Percentiles rank a stretch among this genome's conserved stretches.
These are phyloP conservation scores for Pyralis farinalis DNA, from an alignment of 2,888 invertebrate species.

Conservation along the genomic window DNA sequence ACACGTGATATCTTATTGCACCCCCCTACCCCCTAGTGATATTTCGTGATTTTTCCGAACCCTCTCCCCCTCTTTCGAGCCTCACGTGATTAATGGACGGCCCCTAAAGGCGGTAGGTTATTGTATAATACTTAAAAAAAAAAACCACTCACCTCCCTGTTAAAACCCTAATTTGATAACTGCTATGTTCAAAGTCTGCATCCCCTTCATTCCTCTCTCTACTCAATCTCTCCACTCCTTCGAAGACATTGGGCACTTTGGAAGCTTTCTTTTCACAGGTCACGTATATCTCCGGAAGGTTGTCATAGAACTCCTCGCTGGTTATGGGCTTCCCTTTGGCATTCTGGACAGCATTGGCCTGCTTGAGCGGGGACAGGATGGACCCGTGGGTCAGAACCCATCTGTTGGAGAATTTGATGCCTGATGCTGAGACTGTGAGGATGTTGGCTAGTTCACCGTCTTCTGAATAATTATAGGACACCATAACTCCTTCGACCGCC, in stretches of 20 bases:
- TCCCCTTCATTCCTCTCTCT: conserved; percentile 46
- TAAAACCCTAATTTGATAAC: conserved; percentile 62
- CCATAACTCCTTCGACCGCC: conserved; percentile 72
- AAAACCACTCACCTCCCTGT: conserved; percentile 66
- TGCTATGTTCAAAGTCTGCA: conserved; percentile 55
- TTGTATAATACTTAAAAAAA: too few relatives aligned
- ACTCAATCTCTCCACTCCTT: conserved; percentile 55
- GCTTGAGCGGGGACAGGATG: conserved; percentile 65
- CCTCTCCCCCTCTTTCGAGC: too few relatives aligned
- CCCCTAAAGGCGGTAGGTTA: too few relatives aligned
- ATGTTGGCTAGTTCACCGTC: conserved; percentile 67
- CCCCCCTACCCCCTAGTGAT: too few relatives aligned
- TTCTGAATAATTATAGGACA: conserved; percentile 67
- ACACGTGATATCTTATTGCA: too few relatives aligned
- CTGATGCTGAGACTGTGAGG: conserved; percentile 72
- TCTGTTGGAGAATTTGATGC: conserved; percentile 71
- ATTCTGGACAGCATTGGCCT: conserved; percentile 56
- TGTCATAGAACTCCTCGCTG: conserved; percentile 64
- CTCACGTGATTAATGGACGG: too few relatives aligned
- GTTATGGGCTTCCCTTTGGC: conserved; percentile 60
- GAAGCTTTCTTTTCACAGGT: conserved; percentile 56
- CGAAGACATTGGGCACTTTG: conserved; percentile 39
- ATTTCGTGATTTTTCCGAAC: too few relatives aligned
- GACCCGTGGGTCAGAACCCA: conserved; percentile 80
- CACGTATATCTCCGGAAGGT: conserved; percentile 67